Evolutionary conservation across 1,140 invertebrate genomes (phyloP), one percentile per base, ranked within the genome.

Genomic region (Scylla paramamosain): DNA sequence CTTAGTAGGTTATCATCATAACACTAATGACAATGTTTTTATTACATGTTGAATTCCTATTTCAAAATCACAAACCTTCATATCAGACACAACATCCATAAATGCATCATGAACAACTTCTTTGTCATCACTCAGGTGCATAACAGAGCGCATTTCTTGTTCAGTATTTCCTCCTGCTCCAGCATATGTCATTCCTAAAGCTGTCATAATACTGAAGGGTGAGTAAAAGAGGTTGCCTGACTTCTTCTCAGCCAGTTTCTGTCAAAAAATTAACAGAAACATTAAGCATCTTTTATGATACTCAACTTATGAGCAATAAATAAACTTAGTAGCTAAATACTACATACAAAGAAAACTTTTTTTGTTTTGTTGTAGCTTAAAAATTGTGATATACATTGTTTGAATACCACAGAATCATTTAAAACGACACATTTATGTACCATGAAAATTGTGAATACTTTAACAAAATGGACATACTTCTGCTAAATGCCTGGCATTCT

Each of bases 131-230:
- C 46, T 31, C 77, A 95, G 28, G 39, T 95, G 94, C 45, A 95
- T 84, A 28, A 92, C 90, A 2, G 89, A 59, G 14, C 31, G 90
- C 94, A 95, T 92, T 82, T 95, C 77, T n/a, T 52, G 12, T 82
- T 95, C 83, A 45, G 94, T 95, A 25, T 95, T 95, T 31, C 67
- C 90, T 16, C 25, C 77, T 10, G 94, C 94, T 4, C 94, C 94
- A 59, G 39, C 90, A 86, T 91, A 91, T 28, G 94, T 95, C 94
- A 95, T 95, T 31, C 94, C 89, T 29, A 95, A 31, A 52, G 94
- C 94, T 16, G 94, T 91, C 77, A 95, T 95, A 16, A 95, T 67
- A 46, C 94, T 95, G 90, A 95, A 92, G 31, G 94, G 94, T 0
- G 94, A 95, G 77, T 90, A 91, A 87, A 95, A 95, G 14, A 95